Base-by-base conservation (phyloP, 2,797 vertebrate species). In the Hozukius guyotensis region DNA sequence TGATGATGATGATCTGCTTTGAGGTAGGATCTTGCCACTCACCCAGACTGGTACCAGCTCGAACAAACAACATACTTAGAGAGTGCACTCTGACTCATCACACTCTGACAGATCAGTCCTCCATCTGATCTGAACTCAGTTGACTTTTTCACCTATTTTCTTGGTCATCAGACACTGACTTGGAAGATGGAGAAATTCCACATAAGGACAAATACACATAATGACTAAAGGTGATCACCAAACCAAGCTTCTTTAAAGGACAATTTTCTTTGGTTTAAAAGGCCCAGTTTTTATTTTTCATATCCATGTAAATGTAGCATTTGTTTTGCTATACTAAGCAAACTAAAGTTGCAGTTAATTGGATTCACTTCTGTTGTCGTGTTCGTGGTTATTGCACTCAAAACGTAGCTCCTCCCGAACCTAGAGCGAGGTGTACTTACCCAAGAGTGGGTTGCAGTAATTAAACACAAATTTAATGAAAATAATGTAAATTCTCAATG, bases 1-100 rank as follows among this genome's bases (percentile, higher is more conserved):
- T 42, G 36, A 13, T 2, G 36, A 13, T 2, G 38, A 42, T 42
- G 38, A 42, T 42, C 38, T 42, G 38, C 38, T 42, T 42, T 42
- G 38, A 42, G 38, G 38, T 42, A 16, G 2, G 42, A 46, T 46
- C 16, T 0, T 46, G 42, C 0, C 42, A 46, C 0, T 18, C 16
- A 46, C 0, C 16, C 0, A 46, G 42, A 46, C 16, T 46, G 42
- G 42, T 46, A 46, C 42, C 42, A 46, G 1, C 42, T 46, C 42
- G 6, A 46, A 46, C 42, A 18, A 3, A 46, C 42, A 46, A 46
- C 16, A 46, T 46, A 46, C 42, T 46, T 18, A 46, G 42, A 46
- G 42, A 46, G 16, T 46, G 14, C 42, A 46, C 42, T 46, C 42
- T 46, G 42, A 46, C 42, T 42, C 38, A 16, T 42, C 38, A 42